phyloP scores from a whole-genome alignment of 2,797 vertebrate species.

The Arrhamphus sclerolepis region DNA sequence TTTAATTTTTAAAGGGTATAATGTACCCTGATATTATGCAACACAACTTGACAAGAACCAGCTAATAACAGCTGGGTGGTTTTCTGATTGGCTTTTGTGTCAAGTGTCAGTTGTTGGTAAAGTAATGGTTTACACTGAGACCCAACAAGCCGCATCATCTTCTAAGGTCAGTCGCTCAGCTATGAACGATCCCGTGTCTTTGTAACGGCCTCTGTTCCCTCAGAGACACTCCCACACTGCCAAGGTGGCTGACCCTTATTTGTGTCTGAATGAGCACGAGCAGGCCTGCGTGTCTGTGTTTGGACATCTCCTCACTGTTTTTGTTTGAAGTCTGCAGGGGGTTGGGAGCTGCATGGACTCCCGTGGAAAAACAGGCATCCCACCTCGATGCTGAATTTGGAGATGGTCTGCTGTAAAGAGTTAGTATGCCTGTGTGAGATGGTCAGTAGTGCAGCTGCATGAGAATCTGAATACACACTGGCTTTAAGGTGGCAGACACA shows the following conservation, averaged over 20 bases:
- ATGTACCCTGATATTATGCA: not conserved
- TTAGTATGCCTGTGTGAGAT: conserved; percentile 59
- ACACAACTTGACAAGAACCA: conserved; percentile 6
- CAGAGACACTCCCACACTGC: conserved; percentile 48
- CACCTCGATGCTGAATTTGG: conserved; percentile 76
- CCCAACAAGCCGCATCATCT: conserved; percentile 40
- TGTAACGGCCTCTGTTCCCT: conserved; percentile 40
- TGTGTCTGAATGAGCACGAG: conserved; percentile 37
- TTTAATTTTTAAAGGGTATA: no score
- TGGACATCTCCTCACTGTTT: conserved; percentile 28
- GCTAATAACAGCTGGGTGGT: not conserved
- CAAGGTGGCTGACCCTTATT: conserved; percentile 55
- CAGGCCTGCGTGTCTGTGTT: conserved; percentile 34
- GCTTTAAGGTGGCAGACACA: conserved; percentile 5
- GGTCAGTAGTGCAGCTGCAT: conserved; percentile 29
- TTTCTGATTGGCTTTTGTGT: not conserved
- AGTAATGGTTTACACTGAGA: conserved; percentile 30
- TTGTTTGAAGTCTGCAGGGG: conserved; percentile 52
- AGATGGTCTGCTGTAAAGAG: conserved; percentile 68
- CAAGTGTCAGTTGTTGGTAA: conserved; percentile 26
- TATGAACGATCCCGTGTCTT: conserved; percentile 42
- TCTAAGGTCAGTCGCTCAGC: conserved; percentile 55
- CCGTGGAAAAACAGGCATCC: conserved; percentile 54
- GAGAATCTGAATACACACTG: conserved; percentile 29
- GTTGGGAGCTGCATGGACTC: conserved; percentile 33